Evolutionary conservation across 2,113 vertebrate species (phyloP).

Genomic region (Gambusia holbrooki): DNA sequence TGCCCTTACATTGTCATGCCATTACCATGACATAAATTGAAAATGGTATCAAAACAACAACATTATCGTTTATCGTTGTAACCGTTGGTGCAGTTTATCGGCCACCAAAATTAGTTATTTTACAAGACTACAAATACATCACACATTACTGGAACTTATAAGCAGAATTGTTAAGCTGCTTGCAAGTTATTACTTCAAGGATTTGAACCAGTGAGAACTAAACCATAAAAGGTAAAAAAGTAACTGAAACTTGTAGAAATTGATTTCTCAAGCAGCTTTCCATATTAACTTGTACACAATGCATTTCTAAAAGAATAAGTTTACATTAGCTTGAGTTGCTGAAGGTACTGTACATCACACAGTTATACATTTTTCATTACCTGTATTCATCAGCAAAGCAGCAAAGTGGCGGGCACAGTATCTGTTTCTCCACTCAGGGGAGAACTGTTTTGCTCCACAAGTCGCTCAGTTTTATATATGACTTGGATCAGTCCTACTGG

Average conservation of each 20-base stretch:
- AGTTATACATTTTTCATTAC: conserved; percentile 65
- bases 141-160: too few species aligned
- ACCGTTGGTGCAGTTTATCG: too few species aligned
- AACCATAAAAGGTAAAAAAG: neutral
- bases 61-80: too few species aligned
- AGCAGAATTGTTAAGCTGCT: too few species aligned
- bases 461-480: conserved; percentile 73
- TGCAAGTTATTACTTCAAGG: too few species aligned
- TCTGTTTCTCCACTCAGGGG: conserved; percentile 62
- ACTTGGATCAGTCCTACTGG: conserved; percentile 69
- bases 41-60: too few species aligned
- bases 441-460: conserved; percentile 69
- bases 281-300: conserved; percentile 7
- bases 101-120: too few species aligned
- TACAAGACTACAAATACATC: too few species aligned
- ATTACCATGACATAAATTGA: too few species aligned
- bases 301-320: neutral
- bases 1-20: too few species aligned
- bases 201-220: too few species aligned
- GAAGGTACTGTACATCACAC: conserved; percentile 48
- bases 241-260: neutral
- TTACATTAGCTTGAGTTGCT: conserved; percentile 45
- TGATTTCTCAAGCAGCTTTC: neutral
- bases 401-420: conserved; percentile 56
- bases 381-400: conserved; percentile 43